Evolutionary conservation across 2,888 invertebrate species (phyloP), one percentile per base, ranked within the genome.

Genomic region (Sphaerophoria rueppellii): DNA sequence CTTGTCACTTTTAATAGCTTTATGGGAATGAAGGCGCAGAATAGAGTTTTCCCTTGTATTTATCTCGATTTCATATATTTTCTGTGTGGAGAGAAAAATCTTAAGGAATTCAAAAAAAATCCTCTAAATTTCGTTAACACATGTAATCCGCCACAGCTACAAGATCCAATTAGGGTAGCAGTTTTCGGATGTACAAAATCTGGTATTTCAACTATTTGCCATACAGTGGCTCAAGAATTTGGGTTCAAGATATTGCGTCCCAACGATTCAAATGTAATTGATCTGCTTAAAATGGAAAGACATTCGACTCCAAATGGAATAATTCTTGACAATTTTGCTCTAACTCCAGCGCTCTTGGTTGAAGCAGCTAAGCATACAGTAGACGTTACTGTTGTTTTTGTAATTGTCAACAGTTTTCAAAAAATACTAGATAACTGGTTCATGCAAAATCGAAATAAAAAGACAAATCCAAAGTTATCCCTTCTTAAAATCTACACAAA

Each of bases 141-240:
- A 75, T 90, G 93, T 35, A 91, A 91, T 61, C 91, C 93, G 43
- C 88, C 89, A 12, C 93, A 92, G 87, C 92, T 93, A n/a, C 88
- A 93, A 77, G 91, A 93, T 86, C 93, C 94, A 4, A 90, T 94
- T 9, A 92, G 92, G 87, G 90, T 95, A 58, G 92, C 93, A 35
- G 89, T 95, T 34, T 93, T 94, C 61, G 95, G 95, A 6, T 93
- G 94, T 24, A 94, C 95, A 3, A 94, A 94, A 89, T 93, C 93
- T 40, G 95, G 95, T 0, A 94, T 94, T 91, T 93, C 94, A 65
- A 91, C 92, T 5, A 89, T 95, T 50, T 93, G 94, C 4, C 90
- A 92, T 61, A 93, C 94, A 87, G 92, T 95, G 37, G 91, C 93
- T 2, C 90, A 92, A 24, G 92, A 92, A 82, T 93, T 93, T 87